phyloP scores from a whole-genome alignment of 2,113 vertebrate species.

The Myxocyprinus asiaticus region DNA sequence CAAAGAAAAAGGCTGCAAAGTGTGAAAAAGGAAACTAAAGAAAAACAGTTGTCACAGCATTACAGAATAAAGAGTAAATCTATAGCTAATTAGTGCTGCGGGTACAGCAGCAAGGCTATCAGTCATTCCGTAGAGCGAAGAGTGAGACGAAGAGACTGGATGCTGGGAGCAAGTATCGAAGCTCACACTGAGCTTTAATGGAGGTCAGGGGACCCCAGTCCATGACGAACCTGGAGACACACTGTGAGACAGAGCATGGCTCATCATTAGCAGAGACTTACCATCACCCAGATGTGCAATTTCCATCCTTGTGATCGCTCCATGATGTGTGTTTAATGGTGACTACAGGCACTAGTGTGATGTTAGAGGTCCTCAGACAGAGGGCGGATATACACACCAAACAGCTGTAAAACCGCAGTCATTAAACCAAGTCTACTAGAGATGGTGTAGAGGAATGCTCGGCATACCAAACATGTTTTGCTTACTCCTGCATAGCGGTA shows the following conservation, averaged over 20 bases:
- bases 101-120: constrained; percentile 32
- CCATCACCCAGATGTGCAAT: neutral
- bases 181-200: constrained; percentile 43
- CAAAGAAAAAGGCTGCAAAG: neutral
- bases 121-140: constrained; percentile 27
- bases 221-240: constrained; percentile 12
- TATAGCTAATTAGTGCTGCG: constrained; percentile 39
- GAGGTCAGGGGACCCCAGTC: constrained; percentile 37
- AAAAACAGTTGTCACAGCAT: constrained; percentile 36
- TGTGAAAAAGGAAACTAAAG: constrained; percentile 6
- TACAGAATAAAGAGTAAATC: constrained; percentile 35
- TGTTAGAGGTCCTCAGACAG: constrained; percentile 35
- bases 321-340: constrained; percentile 37
- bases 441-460: too few relatives aligned
- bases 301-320: constrained; percentile 32
- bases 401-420: constrained; percentile 11
- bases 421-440: neutral
- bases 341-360: constrained; percentile 16
- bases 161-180: constrained; percentile 16
- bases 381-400: neutral
- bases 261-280: too few relatives aligned
- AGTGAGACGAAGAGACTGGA: constrained; percentile 7
- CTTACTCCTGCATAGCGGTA: neutral
- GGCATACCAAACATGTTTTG: neutral
- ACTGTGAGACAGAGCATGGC: neutral